phyloP scores from a whole-genome alignment of 2,797 vertebrate genomes.

The Halcyon smyrnensis region DNA sequence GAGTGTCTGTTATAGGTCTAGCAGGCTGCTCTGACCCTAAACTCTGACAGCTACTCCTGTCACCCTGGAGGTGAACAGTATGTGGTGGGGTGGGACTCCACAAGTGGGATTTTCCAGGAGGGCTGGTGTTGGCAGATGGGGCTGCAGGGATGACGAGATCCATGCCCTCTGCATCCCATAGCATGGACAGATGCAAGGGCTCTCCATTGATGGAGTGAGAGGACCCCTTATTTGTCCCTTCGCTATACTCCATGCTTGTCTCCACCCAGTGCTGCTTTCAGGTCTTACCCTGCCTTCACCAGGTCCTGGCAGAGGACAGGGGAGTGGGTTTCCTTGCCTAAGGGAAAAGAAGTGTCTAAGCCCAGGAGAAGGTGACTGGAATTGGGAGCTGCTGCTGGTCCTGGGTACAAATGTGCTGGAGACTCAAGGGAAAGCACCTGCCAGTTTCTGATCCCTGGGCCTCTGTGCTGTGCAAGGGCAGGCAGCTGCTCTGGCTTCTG shows the following conservation, averaged over 20 bases:
- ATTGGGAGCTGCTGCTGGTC: background rate
- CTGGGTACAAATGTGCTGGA: background rate
- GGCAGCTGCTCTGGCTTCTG: background rate
- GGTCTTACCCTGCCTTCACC: background rate
- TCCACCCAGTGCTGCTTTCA: background rate
- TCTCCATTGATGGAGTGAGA: background rate
- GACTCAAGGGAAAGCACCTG: background rate
- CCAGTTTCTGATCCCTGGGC: background rate
- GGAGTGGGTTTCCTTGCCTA: background rate
- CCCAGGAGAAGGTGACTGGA: background rate
- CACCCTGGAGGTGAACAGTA: background rate
- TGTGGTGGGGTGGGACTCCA: background rate
- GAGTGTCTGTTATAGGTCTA: no score
- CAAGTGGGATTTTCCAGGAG: background rate
- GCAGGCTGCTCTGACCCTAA: no score
- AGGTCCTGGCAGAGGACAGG: background rate
- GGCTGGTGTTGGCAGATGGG: background rate
- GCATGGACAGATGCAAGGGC: background rate
- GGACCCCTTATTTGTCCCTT: background rate
- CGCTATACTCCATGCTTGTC: accelerated
- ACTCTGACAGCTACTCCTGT: background rate
- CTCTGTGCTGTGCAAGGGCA: background rate
- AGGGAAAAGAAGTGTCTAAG: background rate
- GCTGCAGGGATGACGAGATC: background rate
- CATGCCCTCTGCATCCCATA: background rate